Conservation (phyloP, 2,113 vertebrate species). For the Bubo bubo region DNA sequence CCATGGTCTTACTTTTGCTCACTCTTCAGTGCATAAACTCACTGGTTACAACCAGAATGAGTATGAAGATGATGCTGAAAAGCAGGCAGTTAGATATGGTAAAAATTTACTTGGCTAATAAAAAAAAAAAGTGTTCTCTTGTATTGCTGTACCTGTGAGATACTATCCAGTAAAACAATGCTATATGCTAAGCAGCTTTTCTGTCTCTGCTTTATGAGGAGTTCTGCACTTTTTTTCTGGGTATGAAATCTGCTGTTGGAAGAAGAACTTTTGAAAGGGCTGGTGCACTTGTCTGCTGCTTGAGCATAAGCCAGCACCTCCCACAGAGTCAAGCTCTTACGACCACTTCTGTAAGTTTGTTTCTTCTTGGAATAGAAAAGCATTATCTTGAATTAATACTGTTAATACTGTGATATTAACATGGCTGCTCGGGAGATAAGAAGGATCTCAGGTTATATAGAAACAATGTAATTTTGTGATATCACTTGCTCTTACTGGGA, state of each 20-base stretch:
- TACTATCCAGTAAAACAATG: not conserved
- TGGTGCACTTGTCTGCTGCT: not conserved
- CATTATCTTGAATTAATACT: not conserved
- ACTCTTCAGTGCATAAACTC: not conserved
- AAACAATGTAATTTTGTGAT: not conserved
- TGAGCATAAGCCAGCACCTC: not conserved
- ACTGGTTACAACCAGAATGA: not conserved
- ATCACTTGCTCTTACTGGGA: not conserved
- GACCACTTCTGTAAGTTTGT: not conserved
- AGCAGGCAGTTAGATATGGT: not conserved
- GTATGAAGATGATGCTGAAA: not conserved
- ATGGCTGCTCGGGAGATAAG: not conserved
- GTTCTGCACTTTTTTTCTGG: not conserved
- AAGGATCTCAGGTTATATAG: not conserved
- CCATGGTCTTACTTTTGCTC: not conserved
- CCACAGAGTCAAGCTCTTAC: not conserved
- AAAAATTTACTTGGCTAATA: not conserved
- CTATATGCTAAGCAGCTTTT: not conserved
- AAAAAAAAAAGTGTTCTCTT: not conserved
- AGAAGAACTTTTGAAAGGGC: not conserved
- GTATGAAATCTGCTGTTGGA: not conserved
- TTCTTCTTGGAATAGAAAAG: not conserved
- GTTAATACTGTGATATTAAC: not conserved
- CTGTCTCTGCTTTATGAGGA: not conserved
- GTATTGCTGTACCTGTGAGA: not conserved